These are phyloP conservation scores for Mamestra configurata DNA, from an alignment of 1,140 invertebrate species.

Conservation along the genomic window DNA sequence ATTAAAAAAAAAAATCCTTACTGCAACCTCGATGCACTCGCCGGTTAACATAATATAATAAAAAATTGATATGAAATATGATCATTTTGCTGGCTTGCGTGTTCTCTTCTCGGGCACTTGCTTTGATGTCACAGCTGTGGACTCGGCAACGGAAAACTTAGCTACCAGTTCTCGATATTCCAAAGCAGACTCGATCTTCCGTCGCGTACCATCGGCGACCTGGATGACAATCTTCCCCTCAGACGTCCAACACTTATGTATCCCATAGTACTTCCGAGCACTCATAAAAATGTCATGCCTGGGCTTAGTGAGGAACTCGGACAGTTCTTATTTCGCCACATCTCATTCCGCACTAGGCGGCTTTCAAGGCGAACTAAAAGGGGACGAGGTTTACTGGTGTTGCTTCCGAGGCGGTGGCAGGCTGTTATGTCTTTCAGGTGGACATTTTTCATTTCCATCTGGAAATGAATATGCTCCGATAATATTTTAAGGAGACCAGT, in stretches of 20 bases:
- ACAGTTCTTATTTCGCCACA: neutral
- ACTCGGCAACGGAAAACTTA: neutral
- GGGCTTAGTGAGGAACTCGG: constrained; percentile 6
- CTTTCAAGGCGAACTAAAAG: neutral
- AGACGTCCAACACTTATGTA: neutral
- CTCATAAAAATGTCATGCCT: neutral
- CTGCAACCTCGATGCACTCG: too few species aligned
- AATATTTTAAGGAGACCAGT: neutral
- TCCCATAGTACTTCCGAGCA: neutral
- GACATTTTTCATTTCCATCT: neutral
- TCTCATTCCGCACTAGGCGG: neutral
- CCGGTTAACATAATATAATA: too few species aligned
- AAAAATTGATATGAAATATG: too few species aligned
- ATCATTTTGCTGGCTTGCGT: too few species aligned
- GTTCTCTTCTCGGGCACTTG: too few species aligned
- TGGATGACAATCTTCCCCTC: neutral
- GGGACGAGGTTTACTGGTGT: neutral
- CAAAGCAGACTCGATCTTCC: neutral
- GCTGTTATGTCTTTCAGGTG: neutral
- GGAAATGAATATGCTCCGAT: too few species aligned
- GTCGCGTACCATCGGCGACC: neutral
- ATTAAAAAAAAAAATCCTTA: too few species aligned
- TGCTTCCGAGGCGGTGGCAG: neutral
- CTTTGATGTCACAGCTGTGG: neutral
- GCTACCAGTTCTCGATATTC: neutral